Conservation (phyloP, 2,797 vertebrate species). For the Sus cebifrons region DNA sequence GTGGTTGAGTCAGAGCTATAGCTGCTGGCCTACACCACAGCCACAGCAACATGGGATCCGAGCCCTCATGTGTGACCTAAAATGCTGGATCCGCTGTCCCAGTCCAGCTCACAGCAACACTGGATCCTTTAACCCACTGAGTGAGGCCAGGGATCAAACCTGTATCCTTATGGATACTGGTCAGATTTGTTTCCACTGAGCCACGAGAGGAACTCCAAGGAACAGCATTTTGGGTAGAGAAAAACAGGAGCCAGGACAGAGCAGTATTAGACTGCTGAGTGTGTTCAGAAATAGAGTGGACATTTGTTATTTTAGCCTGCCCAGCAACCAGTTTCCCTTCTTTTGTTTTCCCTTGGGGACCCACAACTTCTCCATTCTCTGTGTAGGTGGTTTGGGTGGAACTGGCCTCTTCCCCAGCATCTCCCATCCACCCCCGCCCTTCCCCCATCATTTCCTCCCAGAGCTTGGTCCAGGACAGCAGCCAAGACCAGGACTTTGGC, state of each 20-base stretch:
- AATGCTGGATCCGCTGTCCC: too few species aligned
- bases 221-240: neutral
- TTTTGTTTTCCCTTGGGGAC: neutral
- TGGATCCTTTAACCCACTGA: too few species aligned
- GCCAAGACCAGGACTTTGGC: neutral
- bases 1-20: too few species aligned
- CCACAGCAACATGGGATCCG: too few species aligned
- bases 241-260: neutral
- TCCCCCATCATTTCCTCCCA: neutral
- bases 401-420: neutral
- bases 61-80: too few species aligned
- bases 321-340: neutral
- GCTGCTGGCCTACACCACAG: too few species aligned
- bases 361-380: neutral
- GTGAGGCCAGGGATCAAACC: too few species aligned
- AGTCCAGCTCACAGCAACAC: too few species aligned
- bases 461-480: neutral
- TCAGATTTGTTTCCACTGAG: too few species aligned
- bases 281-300: neutral
- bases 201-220: neutral
- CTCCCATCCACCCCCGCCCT: neutral
- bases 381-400: neutral
- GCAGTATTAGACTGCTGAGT: neutral
- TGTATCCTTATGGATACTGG: too few species aligned
- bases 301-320: neutral